Percentiles rank a stretch among this genome's conserved stretches.
Conservation (phyloP, 2,797 vertebrate species). For the Mycteria americana region DNA sequence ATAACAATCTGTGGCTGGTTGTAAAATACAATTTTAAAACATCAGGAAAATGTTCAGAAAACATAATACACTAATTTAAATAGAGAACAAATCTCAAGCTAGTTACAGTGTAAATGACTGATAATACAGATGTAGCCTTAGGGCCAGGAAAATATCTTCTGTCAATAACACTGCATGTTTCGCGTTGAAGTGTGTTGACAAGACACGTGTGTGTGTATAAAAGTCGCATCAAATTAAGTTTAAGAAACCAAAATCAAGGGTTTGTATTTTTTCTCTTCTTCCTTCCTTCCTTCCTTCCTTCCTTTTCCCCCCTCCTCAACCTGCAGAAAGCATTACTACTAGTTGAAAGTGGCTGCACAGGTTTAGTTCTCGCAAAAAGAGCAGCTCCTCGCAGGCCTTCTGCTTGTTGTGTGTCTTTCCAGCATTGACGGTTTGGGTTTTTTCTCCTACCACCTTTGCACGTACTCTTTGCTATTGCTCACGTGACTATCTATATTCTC, state of each 20-base stretch:
- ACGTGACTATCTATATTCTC: background rate
- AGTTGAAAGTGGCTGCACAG: background rate
- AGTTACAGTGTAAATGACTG: background rate
- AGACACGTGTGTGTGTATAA: background rate
- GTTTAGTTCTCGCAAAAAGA: background rate
- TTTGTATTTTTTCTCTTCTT: background rate
- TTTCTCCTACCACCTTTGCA: background rate
- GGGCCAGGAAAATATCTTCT: background rate
- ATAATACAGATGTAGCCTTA: background rate
- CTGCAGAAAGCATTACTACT: background rate
- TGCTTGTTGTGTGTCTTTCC: background rate
- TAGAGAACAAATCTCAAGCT: background rate
- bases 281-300: background rate
- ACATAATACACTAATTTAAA: background rate
- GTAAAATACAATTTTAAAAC: background rate
- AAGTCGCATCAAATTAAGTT: background rate
- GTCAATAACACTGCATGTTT: constrained; percentile 33
- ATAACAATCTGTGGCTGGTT: background rate
- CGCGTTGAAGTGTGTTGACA: background rate
- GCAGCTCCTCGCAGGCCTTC: background rate
- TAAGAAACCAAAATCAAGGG: background rate
- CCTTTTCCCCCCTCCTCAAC: background rate
- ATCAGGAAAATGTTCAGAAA: background rate
- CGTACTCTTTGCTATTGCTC: background rate
- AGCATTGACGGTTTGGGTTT: background rate